These are phyloP conservation scores for Tyrophagus putrescentiae DNA, from an alignment of 1,140 invertebrate species.

Conservation along the genomic window DNA sequence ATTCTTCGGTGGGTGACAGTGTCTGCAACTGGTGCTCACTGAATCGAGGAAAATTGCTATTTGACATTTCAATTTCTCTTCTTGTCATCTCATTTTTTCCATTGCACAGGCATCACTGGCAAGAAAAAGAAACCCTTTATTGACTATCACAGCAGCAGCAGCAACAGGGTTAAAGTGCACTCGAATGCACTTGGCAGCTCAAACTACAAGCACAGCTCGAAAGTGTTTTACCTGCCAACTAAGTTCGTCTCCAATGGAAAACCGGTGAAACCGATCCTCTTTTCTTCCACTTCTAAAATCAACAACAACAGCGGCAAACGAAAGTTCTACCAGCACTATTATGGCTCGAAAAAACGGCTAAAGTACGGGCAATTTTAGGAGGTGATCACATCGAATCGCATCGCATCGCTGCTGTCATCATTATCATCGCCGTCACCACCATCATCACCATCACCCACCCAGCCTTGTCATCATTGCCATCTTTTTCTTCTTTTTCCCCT, in stretches of 20 bases:
- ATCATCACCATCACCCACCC: not conserved
- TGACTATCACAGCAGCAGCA: not conserved
- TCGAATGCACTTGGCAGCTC: not conserved
- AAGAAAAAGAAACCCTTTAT: not conserved
- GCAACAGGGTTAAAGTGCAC: not conserved
- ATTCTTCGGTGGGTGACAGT: not conserved
- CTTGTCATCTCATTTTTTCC: constrained; percentile 1
- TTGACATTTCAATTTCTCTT: constrained; percentile 2
- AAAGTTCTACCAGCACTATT: not conserved
- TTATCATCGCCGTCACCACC: not conserved
- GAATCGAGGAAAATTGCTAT: not conserved
- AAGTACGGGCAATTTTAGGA: no score
- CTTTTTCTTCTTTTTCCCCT: no score
- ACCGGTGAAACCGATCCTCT: constrained; percentile 14
- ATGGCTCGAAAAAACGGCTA: not conserved
- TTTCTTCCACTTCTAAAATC: not conserved
- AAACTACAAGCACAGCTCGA: constrained; percentile 13
- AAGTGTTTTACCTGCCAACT: constrained; percentile 18
- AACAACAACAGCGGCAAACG: not conserved
- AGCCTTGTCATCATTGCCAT: no score
- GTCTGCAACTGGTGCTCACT: not conserved
- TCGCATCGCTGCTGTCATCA: no score
- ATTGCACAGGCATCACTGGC: not conserved
- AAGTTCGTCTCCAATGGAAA: constrained; percentile 17
- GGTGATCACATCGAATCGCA: no score